Conservation (phyloP, 1,140 invertebrate species). For the Arctopsyche grandis region DNA sequence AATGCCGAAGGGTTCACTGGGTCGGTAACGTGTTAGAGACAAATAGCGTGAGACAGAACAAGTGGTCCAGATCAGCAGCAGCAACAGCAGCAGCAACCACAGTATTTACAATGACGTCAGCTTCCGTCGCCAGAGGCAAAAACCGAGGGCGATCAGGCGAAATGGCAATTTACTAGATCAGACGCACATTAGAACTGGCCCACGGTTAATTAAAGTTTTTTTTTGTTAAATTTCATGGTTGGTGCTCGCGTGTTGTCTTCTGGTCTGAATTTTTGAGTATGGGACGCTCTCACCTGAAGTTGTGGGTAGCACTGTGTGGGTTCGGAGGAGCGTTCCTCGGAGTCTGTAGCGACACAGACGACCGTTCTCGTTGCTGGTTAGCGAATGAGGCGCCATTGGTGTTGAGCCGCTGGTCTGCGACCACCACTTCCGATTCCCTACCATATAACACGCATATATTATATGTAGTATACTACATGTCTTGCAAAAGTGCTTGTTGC, state of each 20-base stretch:
- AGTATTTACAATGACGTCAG: conserved; percentile 42
- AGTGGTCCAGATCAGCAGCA: conserved; percentile 45
- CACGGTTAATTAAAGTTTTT: not conserved
- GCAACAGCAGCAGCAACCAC: not conserved
- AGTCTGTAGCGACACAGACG: not conserved
- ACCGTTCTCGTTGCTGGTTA: no score
- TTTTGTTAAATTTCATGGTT: not conserved
- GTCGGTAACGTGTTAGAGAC: no score
- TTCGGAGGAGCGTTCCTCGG: not conserved
- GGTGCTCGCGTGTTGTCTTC: no score
- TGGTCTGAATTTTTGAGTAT: not conserved
- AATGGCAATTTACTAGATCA: not conserved
- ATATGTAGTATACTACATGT: no score
- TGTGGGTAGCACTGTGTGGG: not conserved
- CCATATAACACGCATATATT: no score
- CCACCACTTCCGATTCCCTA: no score
- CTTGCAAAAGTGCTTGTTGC: no score
- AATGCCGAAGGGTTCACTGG: no score
- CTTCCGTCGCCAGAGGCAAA: conserved; percentile 36
- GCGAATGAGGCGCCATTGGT: no score
- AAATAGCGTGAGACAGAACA: conserved; percentile 3
- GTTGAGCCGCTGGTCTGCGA: no score
- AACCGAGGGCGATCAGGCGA: not conserved
- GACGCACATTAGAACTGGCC: not conserved
- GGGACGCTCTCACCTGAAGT: not conserved